Evolutionary conservation across 2,113 vertebrate genomes (phyloP), one percentile per base, ranked within the genome.

Genomic region (Prionailurus bengalensis): DNA sequence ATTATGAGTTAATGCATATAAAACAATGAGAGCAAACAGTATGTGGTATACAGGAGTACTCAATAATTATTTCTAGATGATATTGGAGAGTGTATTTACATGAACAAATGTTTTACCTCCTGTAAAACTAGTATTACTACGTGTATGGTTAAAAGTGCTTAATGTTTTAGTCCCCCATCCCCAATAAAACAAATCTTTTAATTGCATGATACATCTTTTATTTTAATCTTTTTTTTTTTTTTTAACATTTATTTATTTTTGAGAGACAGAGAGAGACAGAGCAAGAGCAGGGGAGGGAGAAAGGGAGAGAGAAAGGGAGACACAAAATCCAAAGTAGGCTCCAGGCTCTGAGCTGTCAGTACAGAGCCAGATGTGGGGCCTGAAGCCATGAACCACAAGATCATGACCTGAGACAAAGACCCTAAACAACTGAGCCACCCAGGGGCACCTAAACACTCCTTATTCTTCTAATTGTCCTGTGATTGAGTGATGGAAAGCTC

Each of bases 1-100:
- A 73, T 94, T 96, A 63, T 83, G 23, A 93, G 42, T 96, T 97
- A 92, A 90, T 88, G 42, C 55, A 86, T 96, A 74, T 89, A 70
- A 91, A 91, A 89, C 80, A 76, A 55, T 65, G 27, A 83, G 71
- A 93, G 86, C 36, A 81, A 93, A 89, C 36, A 81, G 39, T 96
- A 33, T 55, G 9, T 84, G 31, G 33, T 53, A 31, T 81, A 76
- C 53, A 81, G 45, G 55, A 84, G 7, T 81, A 29, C 19, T 91
- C 31, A 45, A 1, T 94, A 79, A n/a, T 95, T 92, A 74, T 42
- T 93, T 93, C 74, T 94, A 83, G 73, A 73, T 79, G 14, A 89
- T 4, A 29, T 4, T 55, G 33, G 27, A 87, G 4, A 33, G 4
- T 87, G 31, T 76, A n/a, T 16, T 88, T 91, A 82, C 17, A 68